These are phyloP conservation scores for Drosophila varians DNA, from an alignment of 1,140 invertebrate species.

Conservation along the genomic window DNA sequence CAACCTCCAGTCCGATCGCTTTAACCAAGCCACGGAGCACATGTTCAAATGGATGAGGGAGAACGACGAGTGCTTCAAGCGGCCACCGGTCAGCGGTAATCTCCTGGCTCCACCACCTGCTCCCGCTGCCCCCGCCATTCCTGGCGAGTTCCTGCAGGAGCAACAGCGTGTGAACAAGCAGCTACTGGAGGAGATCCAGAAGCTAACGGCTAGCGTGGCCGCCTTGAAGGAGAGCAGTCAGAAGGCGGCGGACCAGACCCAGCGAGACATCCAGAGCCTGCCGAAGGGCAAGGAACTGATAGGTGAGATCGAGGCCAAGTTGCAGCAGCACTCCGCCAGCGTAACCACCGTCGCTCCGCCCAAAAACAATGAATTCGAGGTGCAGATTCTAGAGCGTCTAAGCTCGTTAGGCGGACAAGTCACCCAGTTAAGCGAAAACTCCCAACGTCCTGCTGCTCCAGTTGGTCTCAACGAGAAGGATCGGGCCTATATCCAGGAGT, in stretches of 20 bases:
- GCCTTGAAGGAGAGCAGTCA: slow-evolving; percentile 84
- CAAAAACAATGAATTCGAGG: slow-evolving; percentile 68
- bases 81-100: slow-evolving; percentile 69
- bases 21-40: slow-evolving; percentile 87
- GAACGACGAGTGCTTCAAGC: slow-evolving; percentile 78
- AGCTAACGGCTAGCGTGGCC: slow-evolving; percentile 85
- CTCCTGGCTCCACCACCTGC: slow-evolving; percentile 23
- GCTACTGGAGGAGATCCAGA: slow-evolving; percentile 85
- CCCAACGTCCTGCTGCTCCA: slow-evolving; percentile 29
- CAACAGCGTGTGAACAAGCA: slow-evolving; percentile 79
- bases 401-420: slow-evolving; percentile 48
- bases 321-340: slow-evolving; percentile 46
- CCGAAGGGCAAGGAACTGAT: slow-evolving; percentile 61
- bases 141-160: slow-evolving; percentile 59
- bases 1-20: slow-evolving; percentile 87
- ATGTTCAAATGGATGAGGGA: slow-evolving; percentile 87
- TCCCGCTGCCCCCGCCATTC: slow-evolving; percentile 19
- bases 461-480: slow-evolving; percentile 60
- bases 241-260: slow-evolving; percentile 51
- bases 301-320: slow-evolving; percentile 67
- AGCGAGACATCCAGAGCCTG: slow-evolving; percentile 53
- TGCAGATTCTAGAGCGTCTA: slow-evolving; percentile 56
- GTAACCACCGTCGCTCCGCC: slow-evolving; percentile 58
- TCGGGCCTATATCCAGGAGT: slow-evolving; percentile 67
- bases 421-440: slow-evolving; percentile 29